Evolutionary conservation across 2,797 vertebrate species (phyloP).

Genomic region (Pseudopleuronectes americanus): DNA sequence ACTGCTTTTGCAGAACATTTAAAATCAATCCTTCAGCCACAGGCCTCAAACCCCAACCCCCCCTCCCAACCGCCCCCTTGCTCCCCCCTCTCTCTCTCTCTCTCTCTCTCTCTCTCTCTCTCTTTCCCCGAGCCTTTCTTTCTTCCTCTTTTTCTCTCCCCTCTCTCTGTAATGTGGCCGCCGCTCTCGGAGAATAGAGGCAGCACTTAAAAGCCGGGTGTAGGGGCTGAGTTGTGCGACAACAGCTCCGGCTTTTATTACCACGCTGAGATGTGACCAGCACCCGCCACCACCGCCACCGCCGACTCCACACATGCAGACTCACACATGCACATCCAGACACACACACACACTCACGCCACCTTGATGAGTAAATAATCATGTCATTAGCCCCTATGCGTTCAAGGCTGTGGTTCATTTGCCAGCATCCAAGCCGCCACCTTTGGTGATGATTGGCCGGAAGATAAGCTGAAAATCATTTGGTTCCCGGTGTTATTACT

Average conservation of each 20-base stretch:
- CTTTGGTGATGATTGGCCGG: constrained; percentile 76
- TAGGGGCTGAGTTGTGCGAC: constrained; percentile 73
- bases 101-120: constrained; percentile 20
- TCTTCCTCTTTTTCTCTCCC: constrained; percentile 48
- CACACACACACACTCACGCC: constrained; percentile 34
- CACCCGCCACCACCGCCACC: constrained; percentile 7
- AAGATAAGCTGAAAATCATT: constrained; percentile 79
- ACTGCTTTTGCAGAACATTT: constrained; percentile 83
- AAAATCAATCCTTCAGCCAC: constrained; percentile 84
- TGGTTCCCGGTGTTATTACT: constrained; percentile 68
- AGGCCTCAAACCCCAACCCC: constrained; percentile 60
- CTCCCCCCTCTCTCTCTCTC: too few species aligned
- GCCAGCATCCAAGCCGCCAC: constrained; percentile 71
- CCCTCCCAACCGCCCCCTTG: constrained; percentile 23
- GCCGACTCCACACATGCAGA: constrained; percentile 26
- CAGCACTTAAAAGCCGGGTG: constrained; percentile 77
- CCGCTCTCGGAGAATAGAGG: constrained; percentile 75
- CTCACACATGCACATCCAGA: constrained; percentile 20
- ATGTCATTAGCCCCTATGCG: constrained; percentile 73
- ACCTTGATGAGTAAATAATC: constrained; percentile 82
- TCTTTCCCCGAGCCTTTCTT: constrained; percentile 52
- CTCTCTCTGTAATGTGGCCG: constrained; percentile 75
- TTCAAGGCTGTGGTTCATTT: constrained; percentile 75
- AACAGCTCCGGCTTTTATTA: constrained; percentile 76
- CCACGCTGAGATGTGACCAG: constrained; percentile 74